Evolutionary conservation across 2,113 vertebrate species (phyloP).

Genomic region (Orcinus orca): DNA sequence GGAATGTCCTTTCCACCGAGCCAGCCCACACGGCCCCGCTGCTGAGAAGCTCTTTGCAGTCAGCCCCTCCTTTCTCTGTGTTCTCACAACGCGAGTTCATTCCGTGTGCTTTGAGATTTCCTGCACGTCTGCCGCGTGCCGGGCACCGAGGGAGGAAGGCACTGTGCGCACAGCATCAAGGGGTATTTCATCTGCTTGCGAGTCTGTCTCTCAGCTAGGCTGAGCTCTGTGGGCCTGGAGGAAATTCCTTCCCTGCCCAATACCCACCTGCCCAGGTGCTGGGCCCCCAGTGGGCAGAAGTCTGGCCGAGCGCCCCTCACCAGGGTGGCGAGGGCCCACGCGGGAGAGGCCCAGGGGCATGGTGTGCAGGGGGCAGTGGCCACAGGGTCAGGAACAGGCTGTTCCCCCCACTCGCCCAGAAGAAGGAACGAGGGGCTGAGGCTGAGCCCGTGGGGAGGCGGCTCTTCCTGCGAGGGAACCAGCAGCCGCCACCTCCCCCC

Average conservation of each 20-base stretch:
- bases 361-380: fast-evolving
- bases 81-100: neutral
- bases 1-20: neutral
- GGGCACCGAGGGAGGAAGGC: fast-evolving
- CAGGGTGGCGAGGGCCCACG: too few relatives aligned
- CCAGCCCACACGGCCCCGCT: neutral
- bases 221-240: neutral
- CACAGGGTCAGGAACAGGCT: neutral
- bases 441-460: too few relatives aligned
- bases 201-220: neutral
- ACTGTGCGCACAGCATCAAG: fast-evolving
- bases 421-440: too few relatives aligned
- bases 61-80: neutral
- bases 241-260: too few relatives aligned
- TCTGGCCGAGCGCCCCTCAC: neutral
- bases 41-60: neutral
- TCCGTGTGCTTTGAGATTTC: neutral
- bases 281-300: fast-evolving
- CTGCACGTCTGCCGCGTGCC: neutral
- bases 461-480: neutral
- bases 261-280: neutral
- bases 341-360: too few relatives aligned
- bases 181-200: neutral
- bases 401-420: neutral
- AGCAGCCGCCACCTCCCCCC: neutral